A percentile compares a stretch with the other conserved stretches of the same genome.
These are phyloP conservation scores for Trichechus manatus DNA, from an alignment of 2,113 vertebrate species.

Conservation along the genomic window DNA sequence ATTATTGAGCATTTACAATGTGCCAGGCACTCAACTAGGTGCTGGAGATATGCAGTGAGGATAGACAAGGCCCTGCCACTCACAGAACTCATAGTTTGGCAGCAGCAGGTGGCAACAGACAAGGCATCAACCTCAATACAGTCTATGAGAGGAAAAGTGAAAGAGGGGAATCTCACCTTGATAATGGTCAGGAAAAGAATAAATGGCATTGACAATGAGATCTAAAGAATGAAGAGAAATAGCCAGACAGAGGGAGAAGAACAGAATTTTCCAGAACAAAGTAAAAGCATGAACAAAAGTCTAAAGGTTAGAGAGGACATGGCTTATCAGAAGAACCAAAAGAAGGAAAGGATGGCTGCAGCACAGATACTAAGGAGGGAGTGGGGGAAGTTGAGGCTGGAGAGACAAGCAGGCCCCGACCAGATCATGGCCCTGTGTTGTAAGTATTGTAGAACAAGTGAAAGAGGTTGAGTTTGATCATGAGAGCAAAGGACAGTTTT, in stretches of 20 bases:
- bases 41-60: neutral
- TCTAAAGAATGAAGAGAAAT: neutral
- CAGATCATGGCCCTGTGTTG: neutral
- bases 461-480: neutral
- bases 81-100: neutral
- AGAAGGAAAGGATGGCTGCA: neutral
- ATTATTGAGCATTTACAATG: neutral
- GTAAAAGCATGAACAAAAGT: neutral
- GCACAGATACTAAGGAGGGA: neutral
- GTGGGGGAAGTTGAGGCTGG: rapidly evolving
- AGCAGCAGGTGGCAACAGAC: neutral
- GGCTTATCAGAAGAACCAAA: constrained; percentile 9
- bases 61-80: neutral
- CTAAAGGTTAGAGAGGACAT: neutral
- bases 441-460: neutral
- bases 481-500: neutral
- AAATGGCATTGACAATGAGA: neutral
- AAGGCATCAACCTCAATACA: neutral
- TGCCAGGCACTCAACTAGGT: neutral
- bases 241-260: neutral
- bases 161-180: neutral
- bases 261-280: neutral
- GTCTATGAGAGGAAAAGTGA: neutral
- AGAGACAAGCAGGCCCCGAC: neutral
- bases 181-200: neutral